Base-by-base conservation (phyloP, 2,888 invertebrate genomes). In the Branchellion lobata region DNA sequence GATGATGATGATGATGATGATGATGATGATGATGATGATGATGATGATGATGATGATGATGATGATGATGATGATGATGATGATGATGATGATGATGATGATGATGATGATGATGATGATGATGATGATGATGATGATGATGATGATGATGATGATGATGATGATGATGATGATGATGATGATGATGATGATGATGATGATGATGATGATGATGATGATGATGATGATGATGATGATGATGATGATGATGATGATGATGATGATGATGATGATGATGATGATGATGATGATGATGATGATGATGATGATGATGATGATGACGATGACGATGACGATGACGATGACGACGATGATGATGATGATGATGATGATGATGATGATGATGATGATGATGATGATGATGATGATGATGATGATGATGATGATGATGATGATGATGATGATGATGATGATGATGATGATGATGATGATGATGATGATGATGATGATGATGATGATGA, bases 381-480 rank as follows among this genome's bases (percentile, higher is more conserved):
- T 53, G 57, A 53, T 1, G 34, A 53, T 1, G 75, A 75, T 27
- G 75, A 53, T 73, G 34, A 71, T 31, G 3, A n/a, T 5, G 71
- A 71, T 31, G 71, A 71, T 27, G 73, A 36, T 73, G 73, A 36
- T 73, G 40, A 34, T 31, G 73, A 34, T 34, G 73, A 31, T 34
- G 73, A 36, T 36, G 73, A 36, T 73, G 73, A 36, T 73, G 40
- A 36, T 73, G 73, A 36, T 36, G 73, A 36, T 73, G 73, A 36
- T 73, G 40, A 36, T 73, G 73, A 27, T 73, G 73, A 36, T 73
- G 73, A 36, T 73, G 40, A 47, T 27, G 71, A 71, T 27, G 71
- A 71, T 27, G 71, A 71, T 71, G 71, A 71, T 71, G 71, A 71
- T 71, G 71, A 71, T 71, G 71, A 71, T 11, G 71, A 31, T 0